Base-by-base conservation (phyloP, 2,888 invertebrate genomes). In the Copidosoma aretas region DNA sequence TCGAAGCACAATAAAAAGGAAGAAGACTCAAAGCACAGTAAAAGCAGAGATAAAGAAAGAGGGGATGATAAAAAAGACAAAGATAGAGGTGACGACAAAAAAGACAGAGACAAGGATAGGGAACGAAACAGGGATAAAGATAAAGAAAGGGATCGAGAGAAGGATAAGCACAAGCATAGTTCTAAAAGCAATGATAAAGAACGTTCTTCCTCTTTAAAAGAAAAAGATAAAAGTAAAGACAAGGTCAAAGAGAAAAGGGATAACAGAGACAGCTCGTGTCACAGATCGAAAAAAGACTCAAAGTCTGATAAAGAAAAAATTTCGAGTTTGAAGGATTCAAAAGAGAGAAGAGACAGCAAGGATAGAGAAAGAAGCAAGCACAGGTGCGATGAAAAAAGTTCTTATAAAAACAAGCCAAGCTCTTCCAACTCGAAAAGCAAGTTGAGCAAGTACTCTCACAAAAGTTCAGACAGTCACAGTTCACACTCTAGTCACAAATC, bases 401-500 rank as follows among this genome's bases (percentile, higher is more conserved):
- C 77, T 66, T 74, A 77, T 49, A 79, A 75, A 71, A 78, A 79
- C 61, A 79, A 74, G 66, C 74, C 78, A 8, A 81, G 74, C 71
- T 80, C 78, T 57, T 78, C 78, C 12, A 75, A 71, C 39, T 75
- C 74, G 41, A 75, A 72, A 60, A 78, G 75, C 64, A 74, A 73
- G 49, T 66, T 72, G 0, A 79, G 72, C 32, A 79, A 69, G 59
- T 71, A 77, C 64, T 78, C 78, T 68, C 72, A 81, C 70, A 81
- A 77, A 63, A 76, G 77, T 63, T 78, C 78, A 10, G 78, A 78
- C 14, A 76, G 64, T 39, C 74, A 71, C 49, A 60, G 66, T 49
- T 76, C 75, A 3, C 74, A 75, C 39, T 77, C 78, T 74, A 75
- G 83, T 75, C 81, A 74, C 56, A 78, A 77, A 67, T 76, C 76